Percentiles rank a stretch among this genome's conserved stretches.
Conservation (phyloP, 2,113 vertebrate genomes). For the Phyllopteryx taeniolatus region DNA sequence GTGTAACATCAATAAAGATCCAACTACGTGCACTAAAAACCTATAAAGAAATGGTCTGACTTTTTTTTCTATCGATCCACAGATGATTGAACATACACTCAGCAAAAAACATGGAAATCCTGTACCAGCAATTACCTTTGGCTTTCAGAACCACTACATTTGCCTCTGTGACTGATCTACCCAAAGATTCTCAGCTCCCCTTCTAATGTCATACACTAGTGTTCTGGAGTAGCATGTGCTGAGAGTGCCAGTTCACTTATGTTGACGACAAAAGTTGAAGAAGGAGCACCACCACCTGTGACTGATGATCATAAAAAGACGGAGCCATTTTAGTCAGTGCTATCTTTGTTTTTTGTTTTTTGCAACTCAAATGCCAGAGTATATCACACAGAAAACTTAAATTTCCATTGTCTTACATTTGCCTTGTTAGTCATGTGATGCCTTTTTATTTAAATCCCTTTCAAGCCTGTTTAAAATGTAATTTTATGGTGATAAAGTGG, state of each 20-base stretch:
- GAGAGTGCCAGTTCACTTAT: conserved; percentile 8
- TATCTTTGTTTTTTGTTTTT: neutral
- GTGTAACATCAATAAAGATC: neutral
- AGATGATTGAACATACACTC: conserved; percentile 27
- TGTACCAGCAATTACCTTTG: conserved; percentile 67
- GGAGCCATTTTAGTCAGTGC: neutral
- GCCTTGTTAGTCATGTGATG: neutral
- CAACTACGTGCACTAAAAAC: no score
- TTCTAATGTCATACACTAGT: conserved; percentile 17
- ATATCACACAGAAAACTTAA: neutral
- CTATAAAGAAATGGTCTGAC: neutral
- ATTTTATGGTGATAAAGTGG: no score
- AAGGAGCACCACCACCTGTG: conserved; percentile 26
- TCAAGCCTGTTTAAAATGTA: no score
- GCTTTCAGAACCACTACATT: conserved; percentile 7
- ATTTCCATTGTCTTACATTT: neutral
- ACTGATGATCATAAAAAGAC: neutral
- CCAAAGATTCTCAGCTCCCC: conserved; percentile 6
- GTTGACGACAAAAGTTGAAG: conserved; percentile 23
- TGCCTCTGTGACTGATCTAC: conserved; percentile 39
- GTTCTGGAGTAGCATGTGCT: conserved; percentile 4
- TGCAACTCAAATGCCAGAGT: neutral
- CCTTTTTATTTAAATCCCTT: neutral
- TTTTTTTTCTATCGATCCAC: conserved; percentile 24
- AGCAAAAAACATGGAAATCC: conserved; percentile 46